Evolutionary conservation across 2,888 invertebrate genomes (phyloP).

Genomic region (Brenthis hecate): DNA sequence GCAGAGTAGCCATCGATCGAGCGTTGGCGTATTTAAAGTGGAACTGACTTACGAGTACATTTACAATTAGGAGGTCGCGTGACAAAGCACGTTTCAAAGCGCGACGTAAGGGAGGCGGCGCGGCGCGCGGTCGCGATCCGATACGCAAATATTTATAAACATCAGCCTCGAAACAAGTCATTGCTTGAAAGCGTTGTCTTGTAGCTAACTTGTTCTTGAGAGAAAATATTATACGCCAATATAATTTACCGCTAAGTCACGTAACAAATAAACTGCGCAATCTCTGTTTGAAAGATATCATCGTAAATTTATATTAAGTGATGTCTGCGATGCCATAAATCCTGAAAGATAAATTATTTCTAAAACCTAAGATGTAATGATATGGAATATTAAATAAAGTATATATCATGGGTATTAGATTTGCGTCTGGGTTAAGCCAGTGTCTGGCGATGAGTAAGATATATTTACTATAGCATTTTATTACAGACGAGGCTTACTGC

Average conservation of each 20-base stretch:
- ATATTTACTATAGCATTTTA: slow-evolving; percentile 30
- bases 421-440: slow-evolving; percentile 31
- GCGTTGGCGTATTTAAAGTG: slow-evolving; percentile 61
- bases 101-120: slow-evolving; percentile 46
- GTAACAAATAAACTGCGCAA: slow-evolving; percentile 35
- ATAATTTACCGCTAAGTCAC: slow-evolving; percentile 61
- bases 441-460: slow-evolving; percentile 33
- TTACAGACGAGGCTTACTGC: slow-evolving; percentile 10
- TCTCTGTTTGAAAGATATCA: slow-evolving; percentile 33
- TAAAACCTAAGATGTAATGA: slow-evolving; percentile 33
- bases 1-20: slow-evolving; percentile 57
- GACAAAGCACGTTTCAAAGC: slow-evolving; percentile 55
- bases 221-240: slow-evolving; percentile 71
- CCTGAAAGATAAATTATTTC: slow-evolving; percentile 33
- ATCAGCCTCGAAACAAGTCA: slow-evolving; percentile 60
- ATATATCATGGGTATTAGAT: slow-evolving; percentile 32
- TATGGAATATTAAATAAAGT: slow-evolving; percentile 36
- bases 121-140: slow-evolving; percentile 50
- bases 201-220: slow-evolving; percentile 60
- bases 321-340: slow-evolving; percentile 33
- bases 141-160: slow-evolving; percentile 76
- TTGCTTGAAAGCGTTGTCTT: slow-evolving; percentile 77
- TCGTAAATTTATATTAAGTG: slow-evolving; percentile 38
- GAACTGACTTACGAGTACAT: slow-evolving; percentile 56
- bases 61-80: slow-evolving; percentile 63